A percentile compares a stretch with the other conserved stretches of the same genome.
These are phyloP conservation scores for Oeneis ivallda DNA, from an alignment of 2,888 invertebrate genomes.

Conservation along the genomic window DNA sequence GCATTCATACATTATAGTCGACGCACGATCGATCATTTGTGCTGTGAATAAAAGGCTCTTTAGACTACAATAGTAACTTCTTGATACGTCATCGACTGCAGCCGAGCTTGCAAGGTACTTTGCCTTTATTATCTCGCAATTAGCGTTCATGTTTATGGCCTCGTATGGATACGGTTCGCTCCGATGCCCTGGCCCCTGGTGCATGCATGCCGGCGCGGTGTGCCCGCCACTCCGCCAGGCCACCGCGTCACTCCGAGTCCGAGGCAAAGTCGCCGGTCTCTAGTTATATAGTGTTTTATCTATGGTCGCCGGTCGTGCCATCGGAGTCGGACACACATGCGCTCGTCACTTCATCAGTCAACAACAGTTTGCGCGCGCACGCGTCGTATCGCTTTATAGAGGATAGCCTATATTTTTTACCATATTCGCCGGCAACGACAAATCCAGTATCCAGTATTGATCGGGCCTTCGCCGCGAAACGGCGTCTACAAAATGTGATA, in stretches of 20 bases:
- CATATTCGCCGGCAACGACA: constrained; percentile 64
- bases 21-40: constrained; percentile 7
- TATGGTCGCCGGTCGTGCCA: constrained; percentile 49
- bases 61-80: constrained; percentile 20
- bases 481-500: constrained; percentile 65
- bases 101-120: constrained; percentile 29
- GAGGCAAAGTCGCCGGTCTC: constrained; percentile 45
- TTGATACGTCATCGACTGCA: constrained; percentile 27
- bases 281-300: too few species aligned
- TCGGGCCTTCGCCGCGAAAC: constrained; percentile 70
- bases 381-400: constrained; percentile 52
- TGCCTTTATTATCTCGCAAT: constrained; percentile 38
- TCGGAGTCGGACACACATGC: constrained; percentile 56
- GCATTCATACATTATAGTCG: background rate
- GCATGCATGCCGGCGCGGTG: too few species aligned
- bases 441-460: constrained; percentile 73
- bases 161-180: constrained; percentile 41
- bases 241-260: constrained; percentile 17
- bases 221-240: constrained; percentile 37
- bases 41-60: constrained; percentile 12
- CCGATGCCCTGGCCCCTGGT: constrained; percentile 34
- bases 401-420: constrained; percentile 56
- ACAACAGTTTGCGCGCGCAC: constrained; percentile 76
- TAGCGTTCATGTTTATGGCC: constrained; percentile 31
- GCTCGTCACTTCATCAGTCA: constrained; percentile 70